Evolutionary conservation across 2,797 vertebrate genomes (phyloP), one percentile per base, ranked within the genome.

Genomic region (Crocidura indochinensis): DNA sequence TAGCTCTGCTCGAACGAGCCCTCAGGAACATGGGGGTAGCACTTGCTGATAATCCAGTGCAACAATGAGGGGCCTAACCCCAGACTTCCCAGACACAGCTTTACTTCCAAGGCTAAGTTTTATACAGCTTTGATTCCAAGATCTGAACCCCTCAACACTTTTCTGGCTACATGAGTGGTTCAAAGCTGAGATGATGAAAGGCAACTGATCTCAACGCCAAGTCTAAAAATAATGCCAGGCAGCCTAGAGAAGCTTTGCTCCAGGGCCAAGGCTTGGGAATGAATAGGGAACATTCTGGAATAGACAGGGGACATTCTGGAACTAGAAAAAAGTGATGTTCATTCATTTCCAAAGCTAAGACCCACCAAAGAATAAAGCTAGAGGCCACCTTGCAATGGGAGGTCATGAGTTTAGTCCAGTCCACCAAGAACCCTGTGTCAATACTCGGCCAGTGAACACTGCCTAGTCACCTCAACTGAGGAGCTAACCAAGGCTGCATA

Each of bases 381-480:
- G 44, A 75, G 85, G 75, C 8, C n/a, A 6, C 26, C 2, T 77
- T 77, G 49, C 15, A 76, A 90, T 69, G 20, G 6, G 46, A 86
- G 27, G 71, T 17, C 31, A 11, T 69, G 38, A 56, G 24, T 76
- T 87, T 53, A 65, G 22, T 79, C 80, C 76, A 68, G 78, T 79
- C 19, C 44, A 68, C 20, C 73, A 69, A 51, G 79, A 51, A 15
- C 51, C 51, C 51, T 51, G 51, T 10, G 10, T 5, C 38, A 38
- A 38, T 38, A 38, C 38, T 38, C 5, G 38, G 38, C 38, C 38
- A 38, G 38, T 2, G 38, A 38, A 38, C 20, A 67, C 65, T 92
- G 93, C 93, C 92, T 82, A 95, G 89, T 47, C 96, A 96, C 95
- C 89, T 87, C 89, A 93, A 96, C 95, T 92, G 96, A 96, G 96